Evolutionary conservation across 2,888 invertebrate genomes (phyloP).

Genomic region (Neria commutata): DNA sequence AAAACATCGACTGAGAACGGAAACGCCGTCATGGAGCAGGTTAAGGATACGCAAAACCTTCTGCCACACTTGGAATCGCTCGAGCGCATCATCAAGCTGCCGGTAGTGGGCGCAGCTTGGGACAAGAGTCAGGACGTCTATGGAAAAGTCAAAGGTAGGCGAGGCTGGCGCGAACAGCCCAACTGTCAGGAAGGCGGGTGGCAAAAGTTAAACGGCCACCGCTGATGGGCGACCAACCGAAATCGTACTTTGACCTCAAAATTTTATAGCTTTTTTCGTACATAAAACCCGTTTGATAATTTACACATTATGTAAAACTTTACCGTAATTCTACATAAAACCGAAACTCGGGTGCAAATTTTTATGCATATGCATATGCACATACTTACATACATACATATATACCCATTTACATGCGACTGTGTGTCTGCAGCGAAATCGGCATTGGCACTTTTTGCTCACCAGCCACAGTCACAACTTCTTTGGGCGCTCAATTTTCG

Average conservation of each 20-base stretch:
- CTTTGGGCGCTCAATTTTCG: not conserved
- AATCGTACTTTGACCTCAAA: not conserved
- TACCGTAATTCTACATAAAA: too few species aligned
- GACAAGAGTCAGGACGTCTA: conserved; percentile 66
- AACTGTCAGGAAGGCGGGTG: not conserved
- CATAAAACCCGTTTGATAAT: conserved; percentile 3
- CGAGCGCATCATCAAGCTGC: conserved; percentile 66
- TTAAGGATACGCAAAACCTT: conserved; percentile 57
- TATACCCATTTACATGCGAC: not conserved
- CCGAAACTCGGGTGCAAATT: not conserved
- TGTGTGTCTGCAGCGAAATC: too few species aligned
- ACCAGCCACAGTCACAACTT: too few species aligned
- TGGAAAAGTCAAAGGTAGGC: conserved; percentile 67
- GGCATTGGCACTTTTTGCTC: too few species aligned
- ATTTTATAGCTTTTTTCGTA: too few species aligned
- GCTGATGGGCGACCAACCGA: not conserved
- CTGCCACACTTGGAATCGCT: conserved; percentile 65
- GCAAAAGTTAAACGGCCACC: not conserved
- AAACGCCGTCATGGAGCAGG: conserved; percentile 34
- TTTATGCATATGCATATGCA: not conserved
- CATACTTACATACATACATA: not conserved
- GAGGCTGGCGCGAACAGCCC: not conserved
- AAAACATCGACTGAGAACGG: conserved; percentile 43
- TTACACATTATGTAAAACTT: not conserved
- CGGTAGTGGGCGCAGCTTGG: conserved; percentile 66